Base-by-base conservation (phyloP, 2,888 invertebrate species). In the Platycheirus rosarum region DNA sequence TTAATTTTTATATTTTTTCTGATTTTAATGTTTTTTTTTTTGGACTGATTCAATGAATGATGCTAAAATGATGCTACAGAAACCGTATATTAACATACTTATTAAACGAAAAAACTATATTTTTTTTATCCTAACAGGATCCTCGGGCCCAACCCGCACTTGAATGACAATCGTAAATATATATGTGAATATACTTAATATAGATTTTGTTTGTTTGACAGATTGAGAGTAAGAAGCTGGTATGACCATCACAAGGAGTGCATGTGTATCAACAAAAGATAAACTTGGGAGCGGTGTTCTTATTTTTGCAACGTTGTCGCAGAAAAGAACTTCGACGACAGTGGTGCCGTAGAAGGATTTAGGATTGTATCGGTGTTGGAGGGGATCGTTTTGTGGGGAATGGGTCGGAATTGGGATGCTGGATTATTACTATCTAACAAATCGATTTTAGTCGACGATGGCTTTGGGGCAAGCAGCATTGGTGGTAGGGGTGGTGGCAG, bases 391-490 rank as follows among this genome's bases (percentile, higher is more conserved):
- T 90, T 90, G 85, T 90, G 90, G 84, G 90, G 90, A 84, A 91
- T 91, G 86, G 91, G 91, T 84, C 91, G 91, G 88, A 91, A 91
- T 86, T 91, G 91, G 87, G 90, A 91, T 84, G 90, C 87, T 85
- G 89, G 88, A 85, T 88, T 89, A 85, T 86, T 86, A 86, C 74
- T 85, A 79, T 82, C 85, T 73, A 75, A 85, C 44, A 85, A 85
- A 79, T 82, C 74, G 73, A 84, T 84, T 68, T 82, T 82, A 2
- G 84, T 76, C 84, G 62, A 80, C 71, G 84, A 80, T 35, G 85
- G 85, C 46, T 86, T 85, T 84, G 85, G 76, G 70, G 85, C 87
- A 75, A 87, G 86, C 85, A 87, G 86, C 69, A 84, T 35, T 53
- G 84, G 84, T 46, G 84, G 77, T 40, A 77, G 49, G 44, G 84